Percentiles rank a stretch among this genome's conserved stretches.
Evolutionary conservation across 2,888 invertebrate genomes (phyloP).

Genomic region (Automeris io): DNA sequence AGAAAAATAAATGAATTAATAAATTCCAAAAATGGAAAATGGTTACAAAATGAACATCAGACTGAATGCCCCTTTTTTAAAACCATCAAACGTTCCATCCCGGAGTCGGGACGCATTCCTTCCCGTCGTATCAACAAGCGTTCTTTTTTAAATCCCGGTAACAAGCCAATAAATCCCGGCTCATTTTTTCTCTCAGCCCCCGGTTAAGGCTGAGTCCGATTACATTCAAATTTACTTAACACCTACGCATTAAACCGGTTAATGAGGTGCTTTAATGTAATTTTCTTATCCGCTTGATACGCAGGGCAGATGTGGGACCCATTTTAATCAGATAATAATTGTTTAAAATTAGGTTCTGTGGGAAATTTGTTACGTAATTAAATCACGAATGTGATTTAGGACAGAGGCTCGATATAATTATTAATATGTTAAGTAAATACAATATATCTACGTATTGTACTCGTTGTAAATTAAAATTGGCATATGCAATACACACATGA

Average conservation of each 20-base stretch:
- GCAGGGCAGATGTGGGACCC: constrained; percentile 32
- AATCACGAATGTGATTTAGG: constrained; percentile 51
- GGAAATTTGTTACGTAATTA: constrained; percentile 59
- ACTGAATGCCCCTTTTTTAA: constrained; percentile 42
- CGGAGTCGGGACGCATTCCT: constrained; percentile 48
- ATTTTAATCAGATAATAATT: constrained; percentile 65
- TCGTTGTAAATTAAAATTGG: no score
- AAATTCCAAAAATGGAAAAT: constrained; percentile 41
- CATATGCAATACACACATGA: no score
- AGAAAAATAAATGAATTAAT: constrained; percentile 23
- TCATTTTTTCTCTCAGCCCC: constrained; percentile 60
- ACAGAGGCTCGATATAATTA: constrained; percentile 36
- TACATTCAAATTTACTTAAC: constrained; percentile 78
- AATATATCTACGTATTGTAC: no score
- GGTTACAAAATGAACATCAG: constrained; percentile 61
- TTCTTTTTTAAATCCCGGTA: constrained; percentile 72
- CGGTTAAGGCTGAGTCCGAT: constrained; percentile 71
- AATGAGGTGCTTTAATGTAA: constrained; percentile 66
- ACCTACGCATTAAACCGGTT: constrained; percentile 67
- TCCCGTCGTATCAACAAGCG: constrained; percentile 47
- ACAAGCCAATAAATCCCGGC: constrained; percentile 76
- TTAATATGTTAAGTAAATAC: no score
- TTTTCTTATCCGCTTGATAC: constrained; percentile 55
- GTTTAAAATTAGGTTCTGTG: constrained; percentile 52
- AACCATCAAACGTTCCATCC: constrained; percentile 50